A percentile compares a stretch with the other conserved stretches of the same genome.
These are phyloP conservation scores for Percina caprodes DNA, from an alignment of 2,113 vertebrate species.

Conservation along the genomic window DNA sequence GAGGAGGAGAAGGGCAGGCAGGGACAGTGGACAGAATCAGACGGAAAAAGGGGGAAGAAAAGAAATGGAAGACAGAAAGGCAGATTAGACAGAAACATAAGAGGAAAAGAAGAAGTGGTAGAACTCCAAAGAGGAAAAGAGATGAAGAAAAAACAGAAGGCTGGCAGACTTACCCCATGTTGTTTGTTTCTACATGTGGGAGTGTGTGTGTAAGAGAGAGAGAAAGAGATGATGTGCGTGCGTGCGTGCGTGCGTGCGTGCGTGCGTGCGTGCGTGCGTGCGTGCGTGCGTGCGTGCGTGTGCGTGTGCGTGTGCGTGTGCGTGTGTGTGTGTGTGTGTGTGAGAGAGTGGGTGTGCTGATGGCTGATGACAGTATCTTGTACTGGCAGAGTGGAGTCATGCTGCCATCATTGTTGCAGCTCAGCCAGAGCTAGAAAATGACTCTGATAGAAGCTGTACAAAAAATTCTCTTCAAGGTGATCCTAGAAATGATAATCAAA, in stretches of 20 bases:
- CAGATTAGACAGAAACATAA: not conserved
- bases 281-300: not conserved
- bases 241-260: not conserved
- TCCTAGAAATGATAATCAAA: slow-evolving; percentile 32
- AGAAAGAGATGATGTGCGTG: not conserved
- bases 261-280: not conserved
- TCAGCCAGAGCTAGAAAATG: slow-evolving; percentile 44
- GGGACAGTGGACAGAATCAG: slow-evolving; percentile 9
- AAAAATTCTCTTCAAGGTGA: slow-evolving; percentile 57
- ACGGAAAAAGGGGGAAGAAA: not conserved
- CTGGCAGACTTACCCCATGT: slow-evolving; percentile 39
- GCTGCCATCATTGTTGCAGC: slow-evolving; percentile 52
- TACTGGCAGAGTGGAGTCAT: slow-evolving; percentile 53
- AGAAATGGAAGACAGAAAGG: not conserved
- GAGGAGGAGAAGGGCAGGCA: not conserved
- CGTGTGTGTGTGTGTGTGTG: slow-evolving; percentile 18
- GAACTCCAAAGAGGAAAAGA: not conserved
- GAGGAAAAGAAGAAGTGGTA: not conserved
- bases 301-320: slow-evolving; percentile 18
- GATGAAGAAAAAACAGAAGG: slow-evolving; percentile 24
- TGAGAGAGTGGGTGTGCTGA: slow-evolving; percentile 36
- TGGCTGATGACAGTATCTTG: slow-evolving; percentile 65
- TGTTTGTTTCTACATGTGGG: slow-evolving; percentile 56
- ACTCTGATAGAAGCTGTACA: slow-evolving; percentile 37
- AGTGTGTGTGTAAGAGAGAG: slow-evolving; percentile 7